These are phyloP conservation scores for Saimiri boliviensis DNA, from an alignment of 2,113 vertebrate genomes.

Conservation along the genomic window DNA sequence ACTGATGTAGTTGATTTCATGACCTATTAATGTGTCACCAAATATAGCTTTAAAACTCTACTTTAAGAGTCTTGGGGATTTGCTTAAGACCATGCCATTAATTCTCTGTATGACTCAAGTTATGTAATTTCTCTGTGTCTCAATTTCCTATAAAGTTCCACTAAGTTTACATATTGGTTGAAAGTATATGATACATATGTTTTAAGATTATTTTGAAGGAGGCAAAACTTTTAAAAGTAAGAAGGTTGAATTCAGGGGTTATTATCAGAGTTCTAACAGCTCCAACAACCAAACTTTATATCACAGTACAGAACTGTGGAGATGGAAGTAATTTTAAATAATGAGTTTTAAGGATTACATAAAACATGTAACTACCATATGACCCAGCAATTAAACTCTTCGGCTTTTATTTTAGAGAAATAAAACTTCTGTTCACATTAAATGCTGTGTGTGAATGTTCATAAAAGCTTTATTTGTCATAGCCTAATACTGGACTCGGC, in stretches of 20 bases:
- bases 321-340: slow-evolving; percentile 6
- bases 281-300: not conserved
- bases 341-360: not conserved
- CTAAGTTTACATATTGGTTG: not conserved
- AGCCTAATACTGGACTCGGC: not conserved
- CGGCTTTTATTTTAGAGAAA: not conserved
- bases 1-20: slow-evolving; percentile 11
- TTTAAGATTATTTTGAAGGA: slow-evolving; percentile 1
- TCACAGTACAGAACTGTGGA: not conserved
- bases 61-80: not conserved
- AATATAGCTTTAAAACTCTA: not conserved
- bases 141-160: not conserved
- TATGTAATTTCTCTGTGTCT: not conserved
- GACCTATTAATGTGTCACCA: not conserved
- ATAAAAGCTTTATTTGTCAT: not conserved
- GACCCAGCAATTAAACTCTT: not conserved
- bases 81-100: not conserved
- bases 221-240: not conserved
- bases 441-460: not conserved
- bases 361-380: not conserved
- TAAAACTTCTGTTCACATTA: not conserved
- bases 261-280: not conserved
- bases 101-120: not conserved
- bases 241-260: not conserved
- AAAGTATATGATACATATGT: not conserved